phyloP scores from a whole-genome alignment of 2,113 vertebrate species.

The Burhinus bistriatus region DNA sequence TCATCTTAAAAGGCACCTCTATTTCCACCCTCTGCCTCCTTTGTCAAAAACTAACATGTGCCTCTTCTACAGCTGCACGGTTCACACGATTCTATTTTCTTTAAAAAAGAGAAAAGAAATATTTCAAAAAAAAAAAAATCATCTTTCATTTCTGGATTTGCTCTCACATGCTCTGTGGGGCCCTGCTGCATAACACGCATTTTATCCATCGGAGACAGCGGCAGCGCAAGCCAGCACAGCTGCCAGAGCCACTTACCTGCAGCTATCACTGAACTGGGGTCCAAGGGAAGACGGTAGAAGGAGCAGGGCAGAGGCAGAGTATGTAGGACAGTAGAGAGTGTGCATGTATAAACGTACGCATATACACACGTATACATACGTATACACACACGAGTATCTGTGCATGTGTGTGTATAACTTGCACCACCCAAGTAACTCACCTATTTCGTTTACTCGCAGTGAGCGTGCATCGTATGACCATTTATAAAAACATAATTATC shows the following conservation, averaged over 20 bases:
- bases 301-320: not conserved
- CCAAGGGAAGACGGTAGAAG: not conserved
- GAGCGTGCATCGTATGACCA: not conserved
- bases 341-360: not conserved
- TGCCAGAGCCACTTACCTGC: not conserved
- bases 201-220: not conserved
- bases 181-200: not conserved
- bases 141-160: not conserved
- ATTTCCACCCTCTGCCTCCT: not conserved
- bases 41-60: not conserved
- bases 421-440: not conserved
- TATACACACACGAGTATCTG: rapidly evolving
- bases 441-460: not conserved
- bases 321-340: not conserved
- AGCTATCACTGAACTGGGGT: not conserved
- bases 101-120: not conserved
- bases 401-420: rapidly evolving
- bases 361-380: not conserved
- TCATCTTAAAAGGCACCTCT: not conserved
- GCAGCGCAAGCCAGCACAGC: not conserved
- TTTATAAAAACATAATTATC: not conserved
- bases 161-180: not conserved
- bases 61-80: not conserved
- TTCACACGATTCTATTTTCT: not conserved
- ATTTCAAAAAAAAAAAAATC: not conserved